Conservation (phyloP, 1,140 invertebrate genomes). For the Drosophila punjabiensis region DNA sequence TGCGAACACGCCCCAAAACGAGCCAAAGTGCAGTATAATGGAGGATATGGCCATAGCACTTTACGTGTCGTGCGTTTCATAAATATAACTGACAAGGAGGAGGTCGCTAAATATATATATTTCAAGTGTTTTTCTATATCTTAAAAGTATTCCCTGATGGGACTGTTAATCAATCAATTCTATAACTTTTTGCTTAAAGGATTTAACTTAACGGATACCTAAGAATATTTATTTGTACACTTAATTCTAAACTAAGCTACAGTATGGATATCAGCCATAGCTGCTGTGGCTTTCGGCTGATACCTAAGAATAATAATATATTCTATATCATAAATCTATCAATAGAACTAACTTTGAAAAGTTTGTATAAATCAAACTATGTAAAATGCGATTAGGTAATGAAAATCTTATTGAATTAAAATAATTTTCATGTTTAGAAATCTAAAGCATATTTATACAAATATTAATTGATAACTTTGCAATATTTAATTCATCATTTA, state of each 20-base stretch:
- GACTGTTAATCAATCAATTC: too few relatives aligned
- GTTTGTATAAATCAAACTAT: not conserved
- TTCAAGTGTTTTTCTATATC: not conserved
- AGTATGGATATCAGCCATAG: too few relatives aligned
- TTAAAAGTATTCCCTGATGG: not conserved
- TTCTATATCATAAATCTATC: not conserved
- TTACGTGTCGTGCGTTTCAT: slow-evolving; percentile 37
- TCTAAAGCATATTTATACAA: not conserved
- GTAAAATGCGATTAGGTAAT: not conserved
- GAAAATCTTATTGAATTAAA: not conserved
- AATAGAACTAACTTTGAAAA: not conserved
- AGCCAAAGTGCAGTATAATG: slow-evolving; percentile 46
- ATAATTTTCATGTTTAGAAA: too few relatives aligned
- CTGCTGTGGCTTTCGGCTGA: too few relatives aligned
- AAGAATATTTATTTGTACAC: not conserved
- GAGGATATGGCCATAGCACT: slow-evolving; percentile 15
- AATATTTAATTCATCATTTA: not conserved
- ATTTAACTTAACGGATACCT: not conserved
- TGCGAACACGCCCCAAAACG: slow-evolving; percentile 64
- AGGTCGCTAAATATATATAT: not conserved
- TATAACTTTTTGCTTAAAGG: not conserved
- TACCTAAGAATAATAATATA: too few relatives aligned
- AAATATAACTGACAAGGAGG: slow-evolving; percentile 7
- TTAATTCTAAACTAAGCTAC: too few relatives aligned
- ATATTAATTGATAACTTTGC: not conserved